A percentile compares a stretch with the other conserved stretches of the same genome.
Conservation (phyloP, 2,113 vertebrate species). For the Coturnix japonica region DNA sequence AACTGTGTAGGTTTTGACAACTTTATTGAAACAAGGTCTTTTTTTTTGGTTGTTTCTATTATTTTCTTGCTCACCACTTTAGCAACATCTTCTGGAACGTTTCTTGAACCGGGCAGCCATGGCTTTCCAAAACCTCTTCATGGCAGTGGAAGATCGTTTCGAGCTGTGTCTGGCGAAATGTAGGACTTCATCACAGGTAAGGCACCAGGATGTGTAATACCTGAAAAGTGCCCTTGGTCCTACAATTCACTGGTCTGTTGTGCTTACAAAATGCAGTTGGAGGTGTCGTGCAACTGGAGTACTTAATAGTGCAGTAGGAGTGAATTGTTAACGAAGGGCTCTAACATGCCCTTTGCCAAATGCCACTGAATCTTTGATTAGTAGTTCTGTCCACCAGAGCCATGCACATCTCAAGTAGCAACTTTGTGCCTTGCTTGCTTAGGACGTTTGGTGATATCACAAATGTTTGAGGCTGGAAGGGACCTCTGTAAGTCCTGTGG, state of each 20-base stretch:
- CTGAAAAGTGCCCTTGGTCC: background rate
- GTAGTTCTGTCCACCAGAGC: background rate
- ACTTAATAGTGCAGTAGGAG: background rate
- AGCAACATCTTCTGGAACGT: constrained; percentile 94
- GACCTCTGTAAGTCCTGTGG: background rate
- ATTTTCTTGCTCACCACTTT: constrained; percentile 9
- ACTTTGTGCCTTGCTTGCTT: background rate
- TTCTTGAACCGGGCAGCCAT: constrained; percentile 93
- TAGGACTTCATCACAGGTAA: constrained; percentile 95
- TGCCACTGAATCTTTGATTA: background rate
- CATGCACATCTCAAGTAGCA: background rate
- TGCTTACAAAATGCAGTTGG: background rate
- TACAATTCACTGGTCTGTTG: background rate
- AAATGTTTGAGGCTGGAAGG: background rate
- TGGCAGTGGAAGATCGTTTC: constrained; percentile 96
- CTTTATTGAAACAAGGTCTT: background rate
- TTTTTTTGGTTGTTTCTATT: background rate
- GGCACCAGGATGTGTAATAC: background rate
- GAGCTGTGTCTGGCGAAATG: constrained; percentile 97
- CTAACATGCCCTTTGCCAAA: background rate
- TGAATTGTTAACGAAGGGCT: background rate
- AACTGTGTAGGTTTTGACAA: background rate
- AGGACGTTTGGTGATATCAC: background rate
- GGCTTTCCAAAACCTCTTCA: constrained; percentile 97
- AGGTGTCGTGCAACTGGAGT: background rate